Evolutionary conservation across 2,113 vertebrate species (phyloP).

Genomic region (Vireo altiloquus): DNA sequence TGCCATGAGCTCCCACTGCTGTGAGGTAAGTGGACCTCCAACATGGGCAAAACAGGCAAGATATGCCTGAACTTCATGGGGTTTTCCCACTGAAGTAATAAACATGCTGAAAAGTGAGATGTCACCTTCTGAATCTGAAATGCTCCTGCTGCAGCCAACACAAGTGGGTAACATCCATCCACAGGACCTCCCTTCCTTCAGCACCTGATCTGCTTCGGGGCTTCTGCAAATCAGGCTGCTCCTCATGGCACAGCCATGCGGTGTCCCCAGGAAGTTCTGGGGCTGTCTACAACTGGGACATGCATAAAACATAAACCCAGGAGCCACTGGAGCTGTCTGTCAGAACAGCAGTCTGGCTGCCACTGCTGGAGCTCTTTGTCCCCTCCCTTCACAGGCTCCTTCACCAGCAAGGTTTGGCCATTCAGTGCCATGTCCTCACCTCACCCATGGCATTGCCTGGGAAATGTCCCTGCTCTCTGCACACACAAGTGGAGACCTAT

Average conservation of each 20-base stretch:
- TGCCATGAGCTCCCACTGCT: rapidly evolving
- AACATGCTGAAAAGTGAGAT: not conserved
- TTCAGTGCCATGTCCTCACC: rapidly evolving
- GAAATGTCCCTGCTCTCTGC: not conserved
- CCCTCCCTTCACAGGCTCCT: not conserved
- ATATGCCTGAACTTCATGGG: not conserved
- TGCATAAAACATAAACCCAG: not conserved
- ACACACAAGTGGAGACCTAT: too few relatives aligned
- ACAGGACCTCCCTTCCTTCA: not conserved
- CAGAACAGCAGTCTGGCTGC: not conserved
- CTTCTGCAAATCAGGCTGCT: not conserved
- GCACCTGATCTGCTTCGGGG: rapidly evolving
- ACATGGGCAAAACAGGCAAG: not conserved
- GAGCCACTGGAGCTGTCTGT: not conserved
- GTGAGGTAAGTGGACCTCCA: not conserved
- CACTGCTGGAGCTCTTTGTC: not conserved
- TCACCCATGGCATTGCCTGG: not conserved
- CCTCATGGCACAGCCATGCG: not conserved
- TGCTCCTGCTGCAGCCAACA: not conserved
- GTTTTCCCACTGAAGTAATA: not conserved
- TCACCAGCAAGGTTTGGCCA: not conserved
- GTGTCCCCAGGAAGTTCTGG: not conserved
- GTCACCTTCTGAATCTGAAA: not conserved
- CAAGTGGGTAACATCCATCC: not conserved
- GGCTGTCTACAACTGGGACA: not conserved